These are phyloP conservation scores for Amphiprion clarkii DNA, from an alignment of 2,797 vertebrate genomes.

Conservation along the genomic window DNA sequence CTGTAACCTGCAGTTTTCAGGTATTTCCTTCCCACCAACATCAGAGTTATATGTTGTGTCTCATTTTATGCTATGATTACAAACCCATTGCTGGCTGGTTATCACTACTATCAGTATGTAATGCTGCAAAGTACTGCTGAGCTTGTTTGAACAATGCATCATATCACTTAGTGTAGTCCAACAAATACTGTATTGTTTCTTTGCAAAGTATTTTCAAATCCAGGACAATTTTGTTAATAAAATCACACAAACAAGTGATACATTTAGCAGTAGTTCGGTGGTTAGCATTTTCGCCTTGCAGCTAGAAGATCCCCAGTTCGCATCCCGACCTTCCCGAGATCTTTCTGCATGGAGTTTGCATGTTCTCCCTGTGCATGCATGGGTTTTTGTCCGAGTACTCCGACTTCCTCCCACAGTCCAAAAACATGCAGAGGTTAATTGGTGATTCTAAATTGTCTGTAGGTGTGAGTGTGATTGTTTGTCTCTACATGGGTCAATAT, in stretches of 20 bases:
- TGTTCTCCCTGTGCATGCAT: too few species aligned
- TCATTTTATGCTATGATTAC: constrained; percentile 26
- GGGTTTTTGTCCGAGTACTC: too few species aligned
- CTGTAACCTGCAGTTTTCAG: constrained; percentile 28
- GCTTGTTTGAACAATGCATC: constrained; percentile 20
- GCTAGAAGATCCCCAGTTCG: too few species aligned
- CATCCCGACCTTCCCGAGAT: too few species aligned
- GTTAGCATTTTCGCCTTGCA: too few species aligned
- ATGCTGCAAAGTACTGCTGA: constrained; percentile 29
- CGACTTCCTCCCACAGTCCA: too few species aligned
- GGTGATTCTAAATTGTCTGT: too few species aligned
- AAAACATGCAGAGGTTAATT: too few species aligned
- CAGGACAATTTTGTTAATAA: constrained; percentile 67
- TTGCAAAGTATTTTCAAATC: constrained; percentile 30
- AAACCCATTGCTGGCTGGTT: constrained; percentile 48
- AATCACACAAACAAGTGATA: constrained; percentile 28
- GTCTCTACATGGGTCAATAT: too few species aligned
- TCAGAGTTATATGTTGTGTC: constrained; percentile 68
- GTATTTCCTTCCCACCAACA: constrained; percentile 31
- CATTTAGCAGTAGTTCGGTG: background rate
- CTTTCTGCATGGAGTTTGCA: too few species aligned
- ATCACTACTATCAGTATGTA: constrained; percentile 27
- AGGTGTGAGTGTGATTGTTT: too few species aligned
- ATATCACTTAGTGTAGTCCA: constrained; percentile 22
- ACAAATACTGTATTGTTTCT: constrained; percentile 30